Evolutionary conservation across 2,888 invertebrate genomes (phyloP), one percentile per base, ranked within the genome.

Genomic region (Lagria hirta): DNA sequence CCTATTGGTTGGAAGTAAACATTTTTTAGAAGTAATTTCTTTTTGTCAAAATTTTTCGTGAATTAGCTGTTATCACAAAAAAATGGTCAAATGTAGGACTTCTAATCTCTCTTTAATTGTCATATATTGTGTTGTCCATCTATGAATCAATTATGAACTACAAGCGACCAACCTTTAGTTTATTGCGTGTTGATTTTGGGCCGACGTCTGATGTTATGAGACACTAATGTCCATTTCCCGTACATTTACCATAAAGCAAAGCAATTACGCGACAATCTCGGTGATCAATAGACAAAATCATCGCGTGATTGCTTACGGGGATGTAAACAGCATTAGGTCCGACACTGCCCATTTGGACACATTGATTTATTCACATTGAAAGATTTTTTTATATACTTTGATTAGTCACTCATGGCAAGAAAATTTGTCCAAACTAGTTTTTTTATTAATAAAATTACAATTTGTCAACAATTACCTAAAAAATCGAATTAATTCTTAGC

Each of bases 211-310:
- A 37, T 28, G 49, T 48, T 48, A 43, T 33, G 42, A 36, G 45
- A 38, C 51, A 49, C 43, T 52, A 54, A 51, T 54, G 51, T 51
- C 47, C 52, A 52, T 53, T 57, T 57, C 53, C 48, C 53, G 46
- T 54, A 47, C 54, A 48, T 49, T 50, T 43, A 47, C 43, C 20
- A 49, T 57, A 58, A 49, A 51, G 45, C 47, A 45, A 46, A 56
- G 52, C 58, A 62, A 64, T 65, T 65, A 65, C 47, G 55, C 52
- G 60, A 61, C 64, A 65, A 65, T 64, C 64, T 62, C 65, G 54
- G 63, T 59, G 62, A 65, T 65, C 65, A 61, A 65, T 65, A 64
- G 57, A 57, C 54, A 52, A 61, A 62, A 65, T 62, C 60, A 58
- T 61, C 59, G 63, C 64, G 64, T 64, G 54, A 45, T 43, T 45